Base-by-base conservation (phyloP, 1,140 invertebrate genomes). In the Dinoponera quadriceps region DNA sequence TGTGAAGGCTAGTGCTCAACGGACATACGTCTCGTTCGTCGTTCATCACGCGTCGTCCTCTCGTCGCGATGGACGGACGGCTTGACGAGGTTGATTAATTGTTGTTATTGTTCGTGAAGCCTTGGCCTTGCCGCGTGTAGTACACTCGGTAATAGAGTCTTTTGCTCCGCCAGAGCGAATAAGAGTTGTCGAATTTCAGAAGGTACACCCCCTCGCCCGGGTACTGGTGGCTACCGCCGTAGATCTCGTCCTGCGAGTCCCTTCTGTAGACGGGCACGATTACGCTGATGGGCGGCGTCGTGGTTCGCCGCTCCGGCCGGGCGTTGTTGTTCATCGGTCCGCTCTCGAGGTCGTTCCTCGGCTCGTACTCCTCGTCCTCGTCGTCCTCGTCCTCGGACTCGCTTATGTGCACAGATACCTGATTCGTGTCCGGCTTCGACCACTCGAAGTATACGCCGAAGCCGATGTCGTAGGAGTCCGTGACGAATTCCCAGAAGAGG, bases 401-500 rank as follows among this genome's bases (percentile, higher is more conserved):
- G 62, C 97, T 98, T 7, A 99, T 97, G 89, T 98, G 96, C 81
- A 99, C 96, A 38, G 98, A 97, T 22, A 98, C 96, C 92, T 98
- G 97, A 89, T 96, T 97, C 33, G 97, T 96, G 25, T 96, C 95
- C 16, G 97, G 97, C 90, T 98, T 98, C 3, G 96, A 98, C 98
- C 99, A 99, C 94, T 99, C 99, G 94, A 99, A 99, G 93, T 98
- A 99, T 59, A 99, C 96, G 7, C 99, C 99, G 95, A 99, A 99
- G 65, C 99, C 99, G 90, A 99, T 98, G 92, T 99, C 99, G 93
- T 99, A 99, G 90, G 96, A 96, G 93, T 99, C 99, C 0, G 99
- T 99, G 11, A 99, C 98, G 94, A 99, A 99, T 95, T 99, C 99
- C 99, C 99, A 99, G 93, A 99, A 99, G n/a, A 99, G 94, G 91